phyloP scores from a whole-genome alignment of 2,113 vertebrate genomes.

The Entelurus aequoreus region DNA sequence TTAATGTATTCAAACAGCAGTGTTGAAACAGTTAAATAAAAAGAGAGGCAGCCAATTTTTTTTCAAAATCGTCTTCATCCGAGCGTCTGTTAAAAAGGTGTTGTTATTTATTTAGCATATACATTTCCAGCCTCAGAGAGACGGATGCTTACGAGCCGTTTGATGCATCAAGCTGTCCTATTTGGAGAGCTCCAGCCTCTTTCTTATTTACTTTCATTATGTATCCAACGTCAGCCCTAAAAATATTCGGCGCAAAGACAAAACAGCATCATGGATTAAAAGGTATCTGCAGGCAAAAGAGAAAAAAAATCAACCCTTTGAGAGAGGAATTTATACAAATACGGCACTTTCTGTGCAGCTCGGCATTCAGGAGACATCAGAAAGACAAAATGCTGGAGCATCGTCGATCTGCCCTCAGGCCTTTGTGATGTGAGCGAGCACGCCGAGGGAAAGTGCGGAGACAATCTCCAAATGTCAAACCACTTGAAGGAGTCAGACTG shows the following conservation, averaged over 20 bases:
- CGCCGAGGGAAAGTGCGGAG: conserved; percentile 20
- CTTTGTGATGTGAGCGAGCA: conserved; percentile 26
- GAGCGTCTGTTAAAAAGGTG: neutral
- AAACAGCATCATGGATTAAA: conserved; percentile 7
- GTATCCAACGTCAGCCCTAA: neutral
- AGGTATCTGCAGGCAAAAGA: conserved; percentile 4
- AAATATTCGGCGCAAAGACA: conserved; percentile 1
- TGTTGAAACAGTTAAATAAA: too few species aligned
- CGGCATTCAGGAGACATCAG: conserved; percentile 40
- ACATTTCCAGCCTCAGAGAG: neutral
- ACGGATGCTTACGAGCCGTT: conserved; percentile 3
- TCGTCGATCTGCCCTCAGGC: conserved; percentile 49
- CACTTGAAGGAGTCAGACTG: conserved; percentile 33
- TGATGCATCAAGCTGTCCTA: neutral
- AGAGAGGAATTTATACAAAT: conserved; percentile 19
- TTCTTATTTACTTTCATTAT: conserved; percentile 11
- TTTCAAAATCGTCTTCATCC: too few species aligned
- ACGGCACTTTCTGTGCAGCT: conserved; percentile 39
- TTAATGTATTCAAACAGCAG: too few species aligned
- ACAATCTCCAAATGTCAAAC: conserved; percentile 45
- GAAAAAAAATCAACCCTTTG: conserved; percentile 7
- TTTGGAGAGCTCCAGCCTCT: conserved; percentile 17
- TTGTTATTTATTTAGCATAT: neutral
- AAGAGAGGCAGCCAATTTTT: too few species aligned
- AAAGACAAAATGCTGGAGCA: conserved; percentile 48